A percentile compares a stretch with the other conserved stretches of the same genome.
Conservation (phyloP, 2,797 vertebrate genomes). For the Gymnodraco acuticeps region DNA sequence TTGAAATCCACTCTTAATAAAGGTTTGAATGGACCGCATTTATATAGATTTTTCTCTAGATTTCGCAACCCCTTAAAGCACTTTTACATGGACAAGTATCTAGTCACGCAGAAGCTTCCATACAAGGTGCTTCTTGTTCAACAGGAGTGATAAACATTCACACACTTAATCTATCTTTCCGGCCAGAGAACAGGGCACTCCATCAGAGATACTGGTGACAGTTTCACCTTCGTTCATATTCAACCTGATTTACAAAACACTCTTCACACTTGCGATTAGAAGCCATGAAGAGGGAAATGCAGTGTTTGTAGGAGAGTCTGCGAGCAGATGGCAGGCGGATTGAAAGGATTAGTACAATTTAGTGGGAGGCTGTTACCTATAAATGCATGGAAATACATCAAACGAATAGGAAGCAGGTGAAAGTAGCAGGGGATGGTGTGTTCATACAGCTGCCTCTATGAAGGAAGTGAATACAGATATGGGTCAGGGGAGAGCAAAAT, state of each 20-base stretch:
- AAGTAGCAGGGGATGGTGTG: background rate
- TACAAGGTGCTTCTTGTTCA: no score
- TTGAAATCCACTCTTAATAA: no score
- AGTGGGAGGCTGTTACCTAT: constrained; percentile 63
- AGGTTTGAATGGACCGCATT: no score
- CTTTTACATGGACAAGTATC: no score
- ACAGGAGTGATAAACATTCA: no score
- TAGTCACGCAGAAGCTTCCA: no score
- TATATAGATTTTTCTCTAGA: no score
- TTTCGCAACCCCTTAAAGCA: no score
- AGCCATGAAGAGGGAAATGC: constrained; percentile 25
- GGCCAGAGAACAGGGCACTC: background rate
- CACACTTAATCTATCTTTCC: background rate
- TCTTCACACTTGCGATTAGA: constrained; percentile 7
- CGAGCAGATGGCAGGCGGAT: constrained; percentile 63
- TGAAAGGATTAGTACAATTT: constrained; percentile 68
- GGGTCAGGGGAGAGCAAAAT: constrained; percentile 53
- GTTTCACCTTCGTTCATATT: constrained; percentile 10
- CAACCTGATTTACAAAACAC: constrained; percentile 20
- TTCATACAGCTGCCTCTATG: background rate
- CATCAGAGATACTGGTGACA: background rate
- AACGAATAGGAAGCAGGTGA: constrained; percentile 8
- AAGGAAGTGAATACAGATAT: constrained; percentile 37
- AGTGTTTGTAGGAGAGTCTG: constrained; percentile 5
- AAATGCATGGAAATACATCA: constrained; percentile 60